Evolutionary conservation across 2,113 vertebrate genomes (phyloP).

Genomic region (Leucopternis melanops): DNA sequence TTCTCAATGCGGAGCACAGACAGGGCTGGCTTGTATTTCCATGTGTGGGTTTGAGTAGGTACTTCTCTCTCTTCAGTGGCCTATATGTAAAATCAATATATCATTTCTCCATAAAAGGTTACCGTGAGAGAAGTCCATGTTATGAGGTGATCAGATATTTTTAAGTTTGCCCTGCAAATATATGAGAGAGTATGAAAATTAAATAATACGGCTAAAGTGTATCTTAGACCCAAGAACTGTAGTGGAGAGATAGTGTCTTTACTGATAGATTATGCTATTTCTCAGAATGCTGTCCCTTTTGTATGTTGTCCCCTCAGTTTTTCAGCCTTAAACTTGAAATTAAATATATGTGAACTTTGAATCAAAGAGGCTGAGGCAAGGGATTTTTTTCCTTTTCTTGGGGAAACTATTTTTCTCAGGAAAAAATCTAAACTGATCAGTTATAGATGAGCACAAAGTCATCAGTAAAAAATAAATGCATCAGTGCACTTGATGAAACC

Average conservation of each 20-base stretch:
- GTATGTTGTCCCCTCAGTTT: not conserved
- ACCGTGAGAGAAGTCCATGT: not conserved
- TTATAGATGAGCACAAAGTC: not conserved
- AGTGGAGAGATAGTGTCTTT: not conserved
- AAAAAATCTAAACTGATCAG: not conserved
- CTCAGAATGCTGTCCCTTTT: not conserved
- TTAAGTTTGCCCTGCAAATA: not conserved
- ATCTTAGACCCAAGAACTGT: not conserved
- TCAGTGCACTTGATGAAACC: not conserved
- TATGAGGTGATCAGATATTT: not conserved
- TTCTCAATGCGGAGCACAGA: not conserved
- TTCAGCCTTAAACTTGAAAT: not conserved
- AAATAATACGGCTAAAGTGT: not conserved
- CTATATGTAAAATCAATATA: not conserved
- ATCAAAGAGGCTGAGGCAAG: not conserved
- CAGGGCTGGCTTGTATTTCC: not conserved
- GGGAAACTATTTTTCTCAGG: not conserved
- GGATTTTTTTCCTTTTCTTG: not conserved
- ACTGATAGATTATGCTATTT: not conserved
- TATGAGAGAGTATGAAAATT: not conserved
- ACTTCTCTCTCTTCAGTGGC: not conserved
- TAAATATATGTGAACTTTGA: not conserved
- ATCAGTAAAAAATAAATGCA: not conserved
- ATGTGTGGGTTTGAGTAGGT: not conserved
- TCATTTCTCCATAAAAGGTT: not conserved